phyloP scores from a whole-genome alignment of 2,113 vertebrate species.

The Loxodonta africana region DNA sequence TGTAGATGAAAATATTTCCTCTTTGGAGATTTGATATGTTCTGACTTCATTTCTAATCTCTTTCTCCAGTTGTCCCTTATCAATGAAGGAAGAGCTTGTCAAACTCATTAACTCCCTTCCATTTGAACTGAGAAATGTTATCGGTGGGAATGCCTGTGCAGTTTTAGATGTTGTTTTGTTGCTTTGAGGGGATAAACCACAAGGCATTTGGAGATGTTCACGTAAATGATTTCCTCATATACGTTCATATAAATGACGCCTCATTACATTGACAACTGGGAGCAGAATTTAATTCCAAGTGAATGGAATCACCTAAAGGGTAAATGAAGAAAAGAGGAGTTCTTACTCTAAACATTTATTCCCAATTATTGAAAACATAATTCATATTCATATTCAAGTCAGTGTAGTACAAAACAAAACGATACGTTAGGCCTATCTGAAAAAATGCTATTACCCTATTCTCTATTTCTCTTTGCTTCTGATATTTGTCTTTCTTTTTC shows the following conservation, averaged over 20 bases:
- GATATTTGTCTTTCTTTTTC: background rate
- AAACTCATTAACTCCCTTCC: slow-evolving; percentile 71
- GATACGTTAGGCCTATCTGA: background rate
- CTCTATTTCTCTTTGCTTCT: background rate
- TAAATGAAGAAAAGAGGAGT: background rate
- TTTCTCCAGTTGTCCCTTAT: slow-evolving; percentile 63
- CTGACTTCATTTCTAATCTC: slow-evolving; percentile 69
- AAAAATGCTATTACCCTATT: background rate
- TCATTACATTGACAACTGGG: background rate
- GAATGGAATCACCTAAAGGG: background rate
- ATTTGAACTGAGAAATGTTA: slow-evolving; percentile 62
- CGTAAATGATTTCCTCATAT: background rate
- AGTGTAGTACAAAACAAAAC: background rate
- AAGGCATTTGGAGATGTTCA: background rate
- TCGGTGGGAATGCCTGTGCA: background rate
- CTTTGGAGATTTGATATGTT: slow-evolving; percentile 53
- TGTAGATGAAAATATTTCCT: slow-evolving; percentile 72
- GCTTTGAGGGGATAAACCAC: background rate
- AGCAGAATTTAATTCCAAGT: background rate
- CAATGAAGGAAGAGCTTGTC: slow-evolving; percentile 50
- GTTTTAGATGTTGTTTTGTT: slow-evolving; percentile 37
- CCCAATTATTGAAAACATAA: background rate
- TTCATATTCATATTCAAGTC: slow-evolving; percentile 1
- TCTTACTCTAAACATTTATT: background rate
- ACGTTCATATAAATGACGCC: background rate